Percentiles rank a stretch among this genome's conserved stretches.
These are phyloP conservation scores for Formicarius rufipectus DNA, from an alignment of 2,113 vertebrate genomes.

Conservation along the genomic window DNA sequence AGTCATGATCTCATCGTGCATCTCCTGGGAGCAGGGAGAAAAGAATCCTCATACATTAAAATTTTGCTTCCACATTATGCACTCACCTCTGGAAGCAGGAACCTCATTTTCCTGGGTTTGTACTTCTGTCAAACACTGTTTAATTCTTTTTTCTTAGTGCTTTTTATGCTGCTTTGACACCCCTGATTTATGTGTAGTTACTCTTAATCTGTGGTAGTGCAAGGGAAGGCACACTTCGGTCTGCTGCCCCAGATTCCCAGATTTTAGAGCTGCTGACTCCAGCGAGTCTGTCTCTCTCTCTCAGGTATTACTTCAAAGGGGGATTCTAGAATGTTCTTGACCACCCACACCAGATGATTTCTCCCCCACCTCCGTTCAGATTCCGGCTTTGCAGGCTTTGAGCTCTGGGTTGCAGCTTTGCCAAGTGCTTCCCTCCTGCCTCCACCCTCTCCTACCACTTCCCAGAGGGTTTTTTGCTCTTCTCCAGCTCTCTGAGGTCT, in stretches of 20 bases:
- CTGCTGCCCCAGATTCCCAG: background rate
- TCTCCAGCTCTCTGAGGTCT: background rate
- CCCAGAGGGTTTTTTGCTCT: background rate
- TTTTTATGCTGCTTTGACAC: background rate
- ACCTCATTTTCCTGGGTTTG: background rate
- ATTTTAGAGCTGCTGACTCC: background rate
- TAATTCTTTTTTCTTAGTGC: background rate
- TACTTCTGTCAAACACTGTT: background rate
- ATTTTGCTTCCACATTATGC: background rate
- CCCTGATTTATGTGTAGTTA: background rate
- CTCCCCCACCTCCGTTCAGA: background rate
- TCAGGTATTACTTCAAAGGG: background rate
- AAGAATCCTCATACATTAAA: background rate
- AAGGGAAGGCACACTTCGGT: background rate
- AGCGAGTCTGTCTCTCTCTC: background rate
- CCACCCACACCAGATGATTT: background rate
- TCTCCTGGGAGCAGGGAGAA: background rate
- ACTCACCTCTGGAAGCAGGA: background rate
- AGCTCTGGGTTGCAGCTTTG: background rate
- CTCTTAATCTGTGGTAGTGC: background rate
- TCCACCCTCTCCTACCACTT: background rate
- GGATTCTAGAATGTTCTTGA: background rate
- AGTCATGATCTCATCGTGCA: constrained; percentile 3
- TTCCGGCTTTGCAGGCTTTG: background rate
- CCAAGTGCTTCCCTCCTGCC: background rate